Evolutionary conservation across 23 tunicate genomes (phyloP).

Genomic region (Botrylloides violaceus): DNA sequence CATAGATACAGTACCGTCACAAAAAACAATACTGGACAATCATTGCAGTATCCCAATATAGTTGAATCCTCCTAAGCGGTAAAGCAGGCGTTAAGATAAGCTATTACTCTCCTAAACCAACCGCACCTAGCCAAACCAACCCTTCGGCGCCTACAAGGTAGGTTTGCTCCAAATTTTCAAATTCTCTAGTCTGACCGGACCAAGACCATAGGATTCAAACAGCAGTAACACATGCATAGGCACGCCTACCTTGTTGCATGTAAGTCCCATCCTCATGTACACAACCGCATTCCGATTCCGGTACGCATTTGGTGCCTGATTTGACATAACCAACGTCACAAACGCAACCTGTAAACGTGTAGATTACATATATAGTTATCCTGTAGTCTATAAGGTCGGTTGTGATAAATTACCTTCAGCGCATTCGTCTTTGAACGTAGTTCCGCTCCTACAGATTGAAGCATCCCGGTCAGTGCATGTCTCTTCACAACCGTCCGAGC

Average conservation of each 20-base stretch:
- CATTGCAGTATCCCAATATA: too few species aligned
- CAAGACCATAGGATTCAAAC: too few species aligned
- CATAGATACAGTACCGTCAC: background rate
- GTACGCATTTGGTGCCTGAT: slow-evolving; percentile 15
- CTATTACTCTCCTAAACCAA: too few species aligned
- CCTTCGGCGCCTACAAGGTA: too few species aligned
- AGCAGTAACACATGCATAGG: background rate
- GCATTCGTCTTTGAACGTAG: background rate
- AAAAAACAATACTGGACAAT: background rate
- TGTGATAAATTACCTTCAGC: background rate
- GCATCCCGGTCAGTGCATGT: slow-evolving; percentile 56
- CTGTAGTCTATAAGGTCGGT: too few species aligned
- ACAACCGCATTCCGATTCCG: slow-evolving; percentile 25
- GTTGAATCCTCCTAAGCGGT: too few species aligned
- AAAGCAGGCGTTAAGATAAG: too few species aligned
- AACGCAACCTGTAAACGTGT: slow-evolving; percentile 5
- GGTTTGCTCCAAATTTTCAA: too few species aligned
- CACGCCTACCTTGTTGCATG: slow-evolving; percentile 6
- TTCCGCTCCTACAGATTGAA: slow-evolving; percentile 9
- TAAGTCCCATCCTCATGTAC: background rate
- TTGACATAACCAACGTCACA: slow-evolving; percentile 13
- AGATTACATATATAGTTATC: too few species aligned
- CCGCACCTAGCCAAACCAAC: too few species aligned
- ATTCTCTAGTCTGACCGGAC: too few species aligned
- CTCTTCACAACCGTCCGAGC: slow-evolving; percentile 23